Evolutionary conservation across 1,140 invertebrate species (phyloP).

Genomic region (Temnothorax longispinosus): DNA sequence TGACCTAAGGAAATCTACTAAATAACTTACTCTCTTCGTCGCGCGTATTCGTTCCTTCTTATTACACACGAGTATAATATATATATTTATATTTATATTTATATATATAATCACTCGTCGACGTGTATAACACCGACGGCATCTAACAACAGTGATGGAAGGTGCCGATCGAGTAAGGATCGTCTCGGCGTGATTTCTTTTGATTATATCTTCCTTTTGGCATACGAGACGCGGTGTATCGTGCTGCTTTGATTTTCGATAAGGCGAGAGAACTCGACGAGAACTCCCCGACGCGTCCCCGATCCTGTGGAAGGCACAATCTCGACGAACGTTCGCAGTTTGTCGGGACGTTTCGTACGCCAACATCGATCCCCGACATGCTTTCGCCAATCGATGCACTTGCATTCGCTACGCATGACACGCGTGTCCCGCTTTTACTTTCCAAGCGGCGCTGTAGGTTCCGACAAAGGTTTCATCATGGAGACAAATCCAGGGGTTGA

Average conservation of each 20-base stretch:
- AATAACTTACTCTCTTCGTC: slow-evolving; percentile 76
- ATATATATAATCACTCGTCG: slow-evolving; percentile 76
- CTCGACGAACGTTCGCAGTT: slow-evolving; percentile 64
- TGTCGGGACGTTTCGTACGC: slow-evolving; percentile 69
- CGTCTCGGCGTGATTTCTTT: slow-evolving; percentile 35
- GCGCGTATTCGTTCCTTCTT: slow-evolving; percentile 61
- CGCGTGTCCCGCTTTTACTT: slow-evolving; percentile 40
- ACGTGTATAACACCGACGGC: slow-evolving; percentile 56
- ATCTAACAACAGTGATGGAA: slow-evolving; percentile 72
- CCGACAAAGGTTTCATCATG: slow-evolving; percentile 17
- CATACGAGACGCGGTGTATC: slow-evolving; percentile 68
- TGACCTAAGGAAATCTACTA: slow-evolving; percentile 78
- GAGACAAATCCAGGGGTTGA: not conserved
- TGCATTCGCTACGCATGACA: slow-evolving; percentile 49
- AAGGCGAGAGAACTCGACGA: slow-evolving; percentile 60
- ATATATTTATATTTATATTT: slow-evolving; percentile 69
- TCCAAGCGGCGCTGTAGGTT: slow-evolving; percentile 25
- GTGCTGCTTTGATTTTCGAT: slow-evolving; percentile 67
- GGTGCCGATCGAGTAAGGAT: slow-evolving; percentile 54
- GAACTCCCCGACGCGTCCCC: slow-evolving; percentile 42
- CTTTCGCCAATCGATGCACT: slow-evolving; percentile 55
- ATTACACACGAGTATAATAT: slow-evolving; percentile 65
- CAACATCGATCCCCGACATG: slow-evolving; percentile 43
- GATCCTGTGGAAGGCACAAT: slow-evolving; percentile 69
- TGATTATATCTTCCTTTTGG: slow-evolving; percentile 57